These are phyloP conservation scores for Digitonthophagus gazella DNA, from an alignment of 2,888 invertebrate species.

Conservation along the genomic window DNA sequence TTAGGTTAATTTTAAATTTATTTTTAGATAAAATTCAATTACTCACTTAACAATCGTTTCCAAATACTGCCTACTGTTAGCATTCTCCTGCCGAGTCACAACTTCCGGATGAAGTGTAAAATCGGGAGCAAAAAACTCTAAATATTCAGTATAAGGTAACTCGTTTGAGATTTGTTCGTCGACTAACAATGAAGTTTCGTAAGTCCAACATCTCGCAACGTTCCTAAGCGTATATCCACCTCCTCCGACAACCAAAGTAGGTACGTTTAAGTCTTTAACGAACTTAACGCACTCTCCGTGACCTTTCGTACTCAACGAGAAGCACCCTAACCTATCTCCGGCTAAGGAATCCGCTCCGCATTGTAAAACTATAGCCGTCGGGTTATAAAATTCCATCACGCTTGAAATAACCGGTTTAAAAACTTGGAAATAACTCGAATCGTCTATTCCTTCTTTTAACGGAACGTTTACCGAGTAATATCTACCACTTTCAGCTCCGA, in stretches of 20 bases:
- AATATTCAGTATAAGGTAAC: conserved; percentile 91
- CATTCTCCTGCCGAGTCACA: conserved; percentile 82
- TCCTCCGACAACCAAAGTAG: conserved; percentile 66
- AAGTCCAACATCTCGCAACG: conserved; percentile 98
- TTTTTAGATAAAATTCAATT: neutral
- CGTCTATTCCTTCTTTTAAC: conserved; percentile 95
- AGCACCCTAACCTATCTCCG: conserved; percentile 93
- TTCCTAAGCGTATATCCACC: conserved; percentile 90
- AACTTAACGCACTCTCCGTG: conserved; percentile 98
- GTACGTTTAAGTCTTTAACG: conserved; percentile 88
- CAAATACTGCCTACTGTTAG: conserved; percentile 92
- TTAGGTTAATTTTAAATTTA: neutral
- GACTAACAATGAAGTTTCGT: conserved; percentile 91
- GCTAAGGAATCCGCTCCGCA: conserved; percentile 98
- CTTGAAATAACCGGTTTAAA: conserved; percentile 92
- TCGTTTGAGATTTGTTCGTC: conserved; percentile 94
- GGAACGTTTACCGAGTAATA: conserved; percentile 99
- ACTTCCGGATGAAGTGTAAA: conserved; percentile 95
- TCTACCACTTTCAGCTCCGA: conserved; percentile 92
- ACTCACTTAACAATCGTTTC: conserved; percentile 75
- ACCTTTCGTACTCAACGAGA: conserved; percentile 90
- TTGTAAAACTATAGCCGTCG: conserved; percentile 94
- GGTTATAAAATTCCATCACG: conserved; percentile 96
- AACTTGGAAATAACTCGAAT: conserved; percentile 83
- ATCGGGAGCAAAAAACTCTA: conserved; percentile 97